Evolutionary conservation across 1,140 invertebrate genomes (phyloP).

Genomic region (Heliothis virescens): DNA sequence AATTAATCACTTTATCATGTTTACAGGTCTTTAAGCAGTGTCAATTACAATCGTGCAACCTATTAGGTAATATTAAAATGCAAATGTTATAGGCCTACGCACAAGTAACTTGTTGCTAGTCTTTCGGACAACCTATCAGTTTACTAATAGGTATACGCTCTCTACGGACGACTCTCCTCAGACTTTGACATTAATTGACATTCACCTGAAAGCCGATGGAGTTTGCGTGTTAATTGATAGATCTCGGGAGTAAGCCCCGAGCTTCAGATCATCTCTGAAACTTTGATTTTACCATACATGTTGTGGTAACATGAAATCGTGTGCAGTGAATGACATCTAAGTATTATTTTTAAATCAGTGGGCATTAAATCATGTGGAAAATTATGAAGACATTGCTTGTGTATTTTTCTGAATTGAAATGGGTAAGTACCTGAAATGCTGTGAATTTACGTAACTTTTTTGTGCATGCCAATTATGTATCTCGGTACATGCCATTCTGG

Average conservation of each 20-base stretch:
- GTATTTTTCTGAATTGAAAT: constrained; percentile 1
- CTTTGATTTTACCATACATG: constrained; percentile 10
- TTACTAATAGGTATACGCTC: constrained; percentile 12
- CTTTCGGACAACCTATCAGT: constrained; percentile 30
- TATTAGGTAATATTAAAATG: constrained; percentile 30
- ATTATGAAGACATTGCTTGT: no score
- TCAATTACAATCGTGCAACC: neutral
- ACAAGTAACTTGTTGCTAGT: constrained; percentile 40
- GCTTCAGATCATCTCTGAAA: constrained; percentile 42
- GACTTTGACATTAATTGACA: constrained; percentile 74
- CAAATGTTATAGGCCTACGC: constrained; percentile 25
- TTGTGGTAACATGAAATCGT: neutral
- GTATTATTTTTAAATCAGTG: no score
- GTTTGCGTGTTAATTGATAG: constrained; percentile 78
- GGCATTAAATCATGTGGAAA: no score
- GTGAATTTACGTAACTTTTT: neutral
- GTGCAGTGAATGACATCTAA: neutral
- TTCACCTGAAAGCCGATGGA: constrained; percentile 74
- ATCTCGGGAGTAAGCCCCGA: constrained; percentile 65
- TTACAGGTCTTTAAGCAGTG: constrained; percentile 26
- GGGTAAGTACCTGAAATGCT: neutral
- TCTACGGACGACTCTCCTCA: constrained; percentile 51
- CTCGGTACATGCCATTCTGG: constrained; percentile 34
- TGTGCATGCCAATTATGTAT: constrained; percentile 42
- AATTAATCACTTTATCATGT: constrained; percentile 36